Evolutionary conservation across 2,888 invertebrate genomes (phyloP).

Genomic region (Lithophane semibrunnea): DNA sequence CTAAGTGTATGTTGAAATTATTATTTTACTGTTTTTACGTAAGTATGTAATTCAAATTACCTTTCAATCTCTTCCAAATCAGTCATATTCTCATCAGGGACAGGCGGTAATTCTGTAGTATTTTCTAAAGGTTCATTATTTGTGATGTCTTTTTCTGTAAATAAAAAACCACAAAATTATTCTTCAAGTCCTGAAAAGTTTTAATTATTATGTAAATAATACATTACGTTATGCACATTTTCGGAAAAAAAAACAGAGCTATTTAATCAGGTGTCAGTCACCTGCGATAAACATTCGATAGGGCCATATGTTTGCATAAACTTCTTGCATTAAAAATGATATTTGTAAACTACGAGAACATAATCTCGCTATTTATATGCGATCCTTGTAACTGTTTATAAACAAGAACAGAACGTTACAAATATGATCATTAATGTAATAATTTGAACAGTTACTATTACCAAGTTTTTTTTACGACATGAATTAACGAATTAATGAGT

Average conservation of each 20-base stretch:
- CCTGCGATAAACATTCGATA: slow-evolving; percentile 28
- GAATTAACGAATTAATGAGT: slow-evolving; percentile 13
- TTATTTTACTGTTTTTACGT: slow-evolving; percentile 19
- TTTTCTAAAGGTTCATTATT: slow-evolving; percentile 88
- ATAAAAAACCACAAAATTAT: slow-evolving; percentile 53
- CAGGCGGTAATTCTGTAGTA: slow-evolving; percentile 87
- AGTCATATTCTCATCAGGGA: slow-evolving; percentile 86
- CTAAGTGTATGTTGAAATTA: slow-evolving; percentile 14
- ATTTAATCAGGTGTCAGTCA: slow-evolving; percentile 42
- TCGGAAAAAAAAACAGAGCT: neutral
- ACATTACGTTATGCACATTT: slow-evolving; percentile 10
- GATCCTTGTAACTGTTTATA: slow-evolving; percentile 41
- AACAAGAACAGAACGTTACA: slow-evolving; percentile 35
- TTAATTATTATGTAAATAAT: neutral
- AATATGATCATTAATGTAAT: slow-evolving; percentile 27
- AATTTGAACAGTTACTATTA: slow-evolving; percentile 23
- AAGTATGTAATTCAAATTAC: slow-evolving; percentile 68
- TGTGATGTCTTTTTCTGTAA: slow-evolving; percentile 89
- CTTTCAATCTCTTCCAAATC: slow-evolving; percentile 88
- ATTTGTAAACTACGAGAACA: slow-evolving; percentile 45
- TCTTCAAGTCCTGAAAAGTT: neutral
- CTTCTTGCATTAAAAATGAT: slow-evolving; percentile 30
- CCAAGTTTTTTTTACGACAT: slow-evolving; percentile 14
- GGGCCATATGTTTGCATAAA: slow-evolving; percentile 28
- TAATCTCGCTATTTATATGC: slow-evolving; percentile 37